Conservation (phyloP, 2,888 invertebrate species). For the Athalia rosae region DNA sequence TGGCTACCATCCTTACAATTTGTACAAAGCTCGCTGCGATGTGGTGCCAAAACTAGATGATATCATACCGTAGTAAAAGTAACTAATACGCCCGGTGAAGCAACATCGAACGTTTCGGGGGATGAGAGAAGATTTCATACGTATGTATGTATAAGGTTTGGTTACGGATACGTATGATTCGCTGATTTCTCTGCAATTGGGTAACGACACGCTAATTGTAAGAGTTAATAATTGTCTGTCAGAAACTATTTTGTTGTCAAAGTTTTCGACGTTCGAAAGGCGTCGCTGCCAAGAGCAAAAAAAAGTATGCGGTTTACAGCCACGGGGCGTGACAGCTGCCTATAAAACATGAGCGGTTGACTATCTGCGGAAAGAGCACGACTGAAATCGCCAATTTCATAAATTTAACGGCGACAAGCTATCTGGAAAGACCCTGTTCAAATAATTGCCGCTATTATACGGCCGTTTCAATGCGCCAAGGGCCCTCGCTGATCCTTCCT, state of each 20-base stretch:
- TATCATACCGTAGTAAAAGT: background rate
- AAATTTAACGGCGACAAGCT: conserved; percentile 45
- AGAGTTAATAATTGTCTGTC: conserved; percentile 43
- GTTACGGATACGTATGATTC: background rate
- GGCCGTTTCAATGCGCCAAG: conserved; percentile 44
- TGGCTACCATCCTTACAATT: background rate
- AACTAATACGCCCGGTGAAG: too few species aligned
- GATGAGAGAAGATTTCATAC: background rate
- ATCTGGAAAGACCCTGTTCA: conserved; percentile 40
- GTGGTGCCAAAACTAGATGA: too few species aligned
- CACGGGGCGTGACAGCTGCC: conserved; percentile 46
- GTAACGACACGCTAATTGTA: conserved; percentile 35
- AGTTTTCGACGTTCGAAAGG: conserved; percentile 33
- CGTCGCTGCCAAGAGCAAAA: conserved; percentile 36
- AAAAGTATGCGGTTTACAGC: conserved; percentile 28
- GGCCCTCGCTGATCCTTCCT: conserved; percentile 39
- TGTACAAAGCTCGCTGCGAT: background rate
- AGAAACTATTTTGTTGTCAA: conserved; percentile 46
- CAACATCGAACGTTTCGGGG: background rate
- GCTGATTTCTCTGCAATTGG: conserved; percentile 35
- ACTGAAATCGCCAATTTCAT: conserved; percentile 45
- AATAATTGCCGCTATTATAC: conserved; percentile 45
- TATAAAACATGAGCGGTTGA: conserved; percentile 45
- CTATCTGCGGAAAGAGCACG: conserved; percentile 38
- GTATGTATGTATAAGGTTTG: background rate